Conservation (phyloP, 2,797 vertebrate genomes). For the Coendou prehensilis region DNA sequence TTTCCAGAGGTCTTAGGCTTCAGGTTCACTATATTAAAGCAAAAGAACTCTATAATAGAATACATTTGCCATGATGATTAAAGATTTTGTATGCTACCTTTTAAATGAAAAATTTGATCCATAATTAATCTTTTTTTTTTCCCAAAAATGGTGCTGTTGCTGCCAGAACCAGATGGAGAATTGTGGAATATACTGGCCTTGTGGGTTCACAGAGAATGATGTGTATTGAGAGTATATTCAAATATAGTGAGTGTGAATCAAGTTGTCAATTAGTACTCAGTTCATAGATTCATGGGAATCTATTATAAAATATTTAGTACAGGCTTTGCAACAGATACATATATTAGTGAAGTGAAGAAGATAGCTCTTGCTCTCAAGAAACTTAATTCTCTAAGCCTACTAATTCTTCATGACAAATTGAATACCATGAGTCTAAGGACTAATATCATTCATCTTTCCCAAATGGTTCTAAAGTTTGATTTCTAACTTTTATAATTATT, state of each 20-base stretch:
- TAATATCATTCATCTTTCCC: neutral
- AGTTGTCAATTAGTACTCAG: neutral
- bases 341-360: slow-evolving; percentile 19
- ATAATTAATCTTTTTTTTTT: neutral
- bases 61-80: neutral
- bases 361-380: neutral
- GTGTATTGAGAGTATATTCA: neutral
- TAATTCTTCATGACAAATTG: neutral
- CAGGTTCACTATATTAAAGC: neutral
- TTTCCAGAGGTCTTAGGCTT: slow-evolving; percentile 29
- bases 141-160: neutral
- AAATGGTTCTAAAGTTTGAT: slow-evolving; percentile 1
- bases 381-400: neutral
- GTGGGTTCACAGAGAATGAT: neutral
- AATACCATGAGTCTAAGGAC: neutral
- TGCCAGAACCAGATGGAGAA: neutral
- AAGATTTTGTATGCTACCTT: slow-evolving; percentile 19
- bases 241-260: neutral
- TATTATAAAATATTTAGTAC: neutral
- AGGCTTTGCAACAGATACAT: neutral
- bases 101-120: slow-evolving; percentile 17
- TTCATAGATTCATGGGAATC: neutral
- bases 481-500: slow-evolving; percentile 47
- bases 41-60: neutral
- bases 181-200: neutral